A percentile compares a stretch with the other conserved stretches of the same genome.
Evolutionary conservation across 2,888 invertebrate species (phyloP).

Genomic region (Rhagium mordax): DNA sequence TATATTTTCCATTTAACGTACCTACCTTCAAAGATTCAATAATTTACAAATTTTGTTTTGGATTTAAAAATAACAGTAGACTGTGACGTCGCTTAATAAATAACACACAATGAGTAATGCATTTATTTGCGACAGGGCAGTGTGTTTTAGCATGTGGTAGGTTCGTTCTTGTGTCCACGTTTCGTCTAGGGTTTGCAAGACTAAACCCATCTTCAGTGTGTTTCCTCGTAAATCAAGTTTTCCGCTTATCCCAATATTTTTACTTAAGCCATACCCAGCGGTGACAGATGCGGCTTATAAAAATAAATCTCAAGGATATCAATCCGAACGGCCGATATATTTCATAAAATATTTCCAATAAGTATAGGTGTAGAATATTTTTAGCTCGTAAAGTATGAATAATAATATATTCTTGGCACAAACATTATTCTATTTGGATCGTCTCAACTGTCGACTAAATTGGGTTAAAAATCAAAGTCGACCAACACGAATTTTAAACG

Average conservation of each 20-base stretch:
- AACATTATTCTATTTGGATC: conserved; percentile 14
- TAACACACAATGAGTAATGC: background rate
- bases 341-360: conserved; percentile 18
- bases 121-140: background rate
- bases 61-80: background rate
- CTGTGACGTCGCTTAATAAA: background rate
- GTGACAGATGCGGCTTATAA: background rate
- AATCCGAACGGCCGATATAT: background rate
- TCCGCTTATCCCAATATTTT: background rate
- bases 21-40: background rate
- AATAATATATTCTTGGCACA: conserved; percentile 21
- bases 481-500: background rate
- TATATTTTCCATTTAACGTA: background rate
- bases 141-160: background rate
- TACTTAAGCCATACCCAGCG: background rate
- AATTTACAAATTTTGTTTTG: background rate
- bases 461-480: conserved; percentile 9
- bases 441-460: conserved; percentile 8
- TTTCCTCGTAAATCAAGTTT: no score
- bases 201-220: no score
- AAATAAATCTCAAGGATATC: background rate
- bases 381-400: conserved; percentile 5
- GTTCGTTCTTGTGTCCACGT: background rate
- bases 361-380: background rate
- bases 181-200: background rate